A percentile compares a stretch with the other conserved stretches of the same genome.
These are phyloP conservation scores for Drosophila rellima DNA, from an alignment of 2,888 invertebrate genomes.

Conservation along the genomic window DNA sequence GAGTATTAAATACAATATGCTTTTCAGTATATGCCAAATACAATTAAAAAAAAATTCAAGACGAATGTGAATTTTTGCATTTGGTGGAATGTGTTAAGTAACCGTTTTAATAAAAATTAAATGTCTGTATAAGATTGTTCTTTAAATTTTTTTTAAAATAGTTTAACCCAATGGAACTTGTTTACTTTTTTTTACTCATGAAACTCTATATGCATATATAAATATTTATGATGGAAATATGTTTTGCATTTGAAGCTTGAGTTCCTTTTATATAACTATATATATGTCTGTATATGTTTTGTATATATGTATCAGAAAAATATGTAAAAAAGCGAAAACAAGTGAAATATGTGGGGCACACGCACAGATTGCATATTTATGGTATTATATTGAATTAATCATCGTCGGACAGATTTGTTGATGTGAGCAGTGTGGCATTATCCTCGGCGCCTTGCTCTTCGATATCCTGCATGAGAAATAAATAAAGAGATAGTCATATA, in stretches of 20 bases:
- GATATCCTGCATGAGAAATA: conserved; percentile 70
- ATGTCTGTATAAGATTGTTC: too few species aligned
- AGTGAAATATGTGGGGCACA: conserved; percentile 30
- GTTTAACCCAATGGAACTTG: neutral
- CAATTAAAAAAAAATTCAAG: conserved; percentile 28
- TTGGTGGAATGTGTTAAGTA: conserved; percentile 5
- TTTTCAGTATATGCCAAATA: conserved; percentile 16
- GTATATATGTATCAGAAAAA: conserved; percentile 52
- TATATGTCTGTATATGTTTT: conserved; percentile 56
- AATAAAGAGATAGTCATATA: neutral
- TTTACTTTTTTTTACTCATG: too few species aligned
- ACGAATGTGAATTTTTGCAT: conserved; percentile 26
- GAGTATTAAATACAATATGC: conserved; percentile 24
- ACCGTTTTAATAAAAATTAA: neutral
- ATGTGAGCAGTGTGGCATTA: conserved; percentile 83
- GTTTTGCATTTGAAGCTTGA: conserved; percentile 12
- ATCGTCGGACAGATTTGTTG: conserved; percentile 84
- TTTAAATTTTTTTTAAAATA: neutral
- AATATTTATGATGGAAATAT: conserved; percentile 18
- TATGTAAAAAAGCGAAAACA: conserved; percentile 54
- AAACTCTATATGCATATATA: too few species aligned
- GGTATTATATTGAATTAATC: conserved; percentile 70
- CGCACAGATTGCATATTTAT: conserved; percentile 26
- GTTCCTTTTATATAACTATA: conserved; percentile 11
- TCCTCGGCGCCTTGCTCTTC: conserved; percentile 84